A percentile compares a stretch with the other conserved stretches of the same genome.
These are phyloP conservation scores for Poeciliopsis paucimaculata DNA, from an alignment of 2,797 vertebrate genomes.

Conservation along the genomic window DNA sequence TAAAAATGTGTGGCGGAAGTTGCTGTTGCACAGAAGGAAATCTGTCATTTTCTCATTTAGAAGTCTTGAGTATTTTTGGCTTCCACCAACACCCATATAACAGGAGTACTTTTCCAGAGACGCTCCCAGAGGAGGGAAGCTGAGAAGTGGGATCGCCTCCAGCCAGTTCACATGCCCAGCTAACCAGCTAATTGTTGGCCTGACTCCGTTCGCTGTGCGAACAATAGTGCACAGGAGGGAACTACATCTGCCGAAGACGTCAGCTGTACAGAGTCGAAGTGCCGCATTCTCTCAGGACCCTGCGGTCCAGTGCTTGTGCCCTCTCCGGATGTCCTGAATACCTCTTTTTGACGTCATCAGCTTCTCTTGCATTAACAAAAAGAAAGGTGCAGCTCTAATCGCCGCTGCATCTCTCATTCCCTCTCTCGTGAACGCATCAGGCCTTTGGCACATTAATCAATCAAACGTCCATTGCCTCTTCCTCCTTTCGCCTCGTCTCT, in stretches of 20 bases:
- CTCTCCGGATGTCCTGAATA: conserved; percentile 48
- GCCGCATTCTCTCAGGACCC: conserved; percentile 47
- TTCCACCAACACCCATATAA: conserved; percentile 10
- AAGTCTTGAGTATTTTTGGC: conserved; percentile 16
- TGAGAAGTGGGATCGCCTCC: conserved; percentile 44
- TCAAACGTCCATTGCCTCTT: conserved; percentile 44
- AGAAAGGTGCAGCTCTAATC: conserved; percentile 43
- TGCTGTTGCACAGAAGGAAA: conserved; percentile 1
- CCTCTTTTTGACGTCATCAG: conserved; percentile 23
- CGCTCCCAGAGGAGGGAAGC: conserved; percentile 41
- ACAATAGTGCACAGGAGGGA: conserved; percentile 40
- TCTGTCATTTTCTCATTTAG: conserved; percentile 6
- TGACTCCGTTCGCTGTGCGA: conserved; percentile 31
- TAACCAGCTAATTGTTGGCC: conserved; percentile 43
- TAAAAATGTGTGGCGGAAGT: background rate
- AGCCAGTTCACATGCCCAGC: conserved; percentile 61
- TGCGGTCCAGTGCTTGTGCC: conserved; percentile 1
- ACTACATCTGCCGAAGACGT: conserved; percentile 59
- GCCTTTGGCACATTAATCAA: conserved; percentile 48
- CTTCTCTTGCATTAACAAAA: conserved; percentile 16
- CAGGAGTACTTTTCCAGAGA: conserved; percentile 47
- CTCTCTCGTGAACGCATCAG: conserved; percentile 25
- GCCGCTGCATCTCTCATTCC: background rate
- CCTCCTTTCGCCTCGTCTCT: conserved; percentile 32
- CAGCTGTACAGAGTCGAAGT: conserved; percentile 52